A percentile compares a stretch with the other conserved stretches of the same genome.
Conservation (phyloP, 2,113 vertebrate genomes). For the Nothobranchius kuhntae region DNA sequence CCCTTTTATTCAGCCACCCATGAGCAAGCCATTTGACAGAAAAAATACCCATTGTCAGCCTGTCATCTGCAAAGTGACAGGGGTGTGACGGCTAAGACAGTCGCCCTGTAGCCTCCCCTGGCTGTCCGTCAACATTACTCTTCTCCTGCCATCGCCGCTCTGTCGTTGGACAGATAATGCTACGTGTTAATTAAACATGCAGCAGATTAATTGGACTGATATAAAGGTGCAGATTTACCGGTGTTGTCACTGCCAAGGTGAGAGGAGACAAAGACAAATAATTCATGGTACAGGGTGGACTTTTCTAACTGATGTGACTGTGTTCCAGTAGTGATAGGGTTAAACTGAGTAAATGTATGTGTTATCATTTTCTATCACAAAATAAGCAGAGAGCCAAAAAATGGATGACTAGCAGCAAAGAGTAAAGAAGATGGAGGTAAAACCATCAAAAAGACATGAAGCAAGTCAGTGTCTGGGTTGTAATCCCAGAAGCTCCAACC, state of each 20-base stretch:
- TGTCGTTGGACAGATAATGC: slow-evolving; percentile 53
- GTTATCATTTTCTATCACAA: too few species aligned
- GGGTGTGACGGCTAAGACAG: slow-evolving; percentile 48
- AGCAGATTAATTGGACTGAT: slow-evolving; percentile 75
- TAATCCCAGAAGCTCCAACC: slow-evolving; percentile 53
- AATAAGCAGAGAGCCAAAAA: background rate
- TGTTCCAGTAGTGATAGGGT: too few species aligned
- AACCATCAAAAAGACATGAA: slow-evolving; percentile 26
- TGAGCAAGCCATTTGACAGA: slow-evolving; percentile 34
- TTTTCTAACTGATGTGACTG: slow-evolving; percentile 6
- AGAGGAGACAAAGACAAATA: slow-evolving; percentile 44
- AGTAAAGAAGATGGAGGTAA: slow-evolving; percentile 6
- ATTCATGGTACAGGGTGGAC: slow-evolving; percentile 27
- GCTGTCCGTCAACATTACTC: slow-evolving; percentile 47
- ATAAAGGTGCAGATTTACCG: slow-evolving; percentile 44
- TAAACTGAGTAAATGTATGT: too few species aligned
- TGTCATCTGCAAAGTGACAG: slow-evolving; percentile 33
- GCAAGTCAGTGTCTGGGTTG: slow-evolving; percentile 36
- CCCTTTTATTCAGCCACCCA: slow-evolving; percentile 29
- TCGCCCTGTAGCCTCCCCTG: slow-evolving; percentile 34
- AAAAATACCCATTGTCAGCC: slow-evolving; percentile 8
- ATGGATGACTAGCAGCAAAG: slow-evolving; percentile 5
- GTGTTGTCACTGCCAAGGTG: slow-evolving; percentile 63
- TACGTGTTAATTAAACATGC: slow-evolving; percentile 73
- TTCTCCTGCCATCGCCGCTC: slow-evolving; percentile 31